These are phyloP conservation scores for Eulemur macaco DNA, from an alignment of 2,113 vertebrate species.

Conservation along the genomic window DNA sequence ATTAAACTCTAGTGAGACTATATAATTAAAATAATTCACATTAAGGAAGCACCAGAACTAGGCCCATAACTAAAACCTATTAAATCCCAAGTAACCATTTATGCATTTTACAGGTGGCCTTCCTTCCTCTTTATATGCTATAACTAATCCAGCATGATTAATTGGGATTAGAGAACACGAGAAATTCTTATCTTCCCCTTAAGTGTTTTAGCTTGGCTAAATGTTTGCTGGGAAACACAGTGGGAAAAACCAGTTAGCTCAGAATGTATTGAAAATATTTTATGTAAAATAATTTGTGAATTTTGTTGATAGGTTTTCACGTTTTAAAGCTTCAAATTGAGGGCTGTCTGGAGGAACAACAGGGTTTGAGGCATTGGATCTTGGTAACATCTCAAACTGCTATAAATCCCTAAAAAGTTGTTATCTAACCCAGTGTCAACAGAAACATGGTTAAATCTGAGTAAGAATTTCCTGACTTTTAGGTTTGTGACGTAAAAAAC, in stretches of 20 bases:
- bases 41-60: background rate
- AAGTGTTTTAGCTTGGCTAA: background rate
- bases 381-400: background rate
- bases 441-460: constrained; percentile 46
- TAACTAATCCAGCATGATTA: background rate
- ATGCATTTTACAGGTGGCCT: background rate
- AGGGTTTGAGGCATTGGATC: background rate
- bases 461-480: constrained; percentile 68
- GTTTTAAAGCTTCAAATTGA: constrained; percentile 12
- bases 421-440: background rate
- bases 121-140: background rate
- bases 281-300: constrained; percentile 19
- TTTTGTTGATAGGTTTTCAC: background rate
- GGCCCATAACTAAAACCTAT: background rate
- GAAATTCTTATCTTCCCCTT: background rate
- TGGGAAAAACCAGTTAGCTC: background rate
- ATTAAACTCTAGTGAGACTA: background rate
- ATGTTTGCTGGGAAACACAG: background rate
- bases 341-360: background rate
- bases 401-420: background rate
- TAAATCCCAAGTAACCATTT: background rate
- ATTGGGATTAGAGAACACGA: background rate
- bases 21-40: background rate
- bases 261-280: constrained; percentile 18
- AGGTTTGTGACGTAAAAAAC: constrained; percentile 40